phyloP scores from a whole-genome alignment of 2,888 invertebrate species.

The Pammene aurita region DNA sequence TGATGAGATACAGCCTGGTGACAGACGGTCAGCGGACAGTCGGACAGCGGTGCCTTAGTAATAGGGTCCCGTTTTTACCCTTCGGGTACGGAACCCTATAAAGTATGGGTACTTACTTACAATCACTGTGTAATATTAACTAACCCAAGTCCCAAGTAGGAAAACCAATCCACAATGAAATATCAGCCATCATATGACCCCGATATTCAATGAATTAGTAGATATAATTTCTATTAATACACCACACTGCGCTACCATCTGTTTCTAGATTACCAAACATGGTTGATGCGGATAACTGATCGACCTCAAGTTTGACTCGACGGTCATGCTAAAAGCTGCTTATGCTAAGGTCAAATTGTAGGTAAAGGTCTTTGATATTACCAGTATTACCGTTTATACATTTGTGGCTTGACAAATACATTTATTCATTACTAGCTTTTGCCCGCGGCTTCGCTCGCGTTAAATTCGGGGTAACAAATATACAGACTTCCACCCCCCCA shows the following conservation, averaged over 20 bases:
- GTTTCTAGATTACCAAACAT: slow-evolving; percentile 47
- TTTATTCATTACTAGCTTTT: no score
- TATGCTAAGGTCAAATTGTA: slow-evolving; percentile 53
- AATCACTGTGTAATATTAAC: no score
- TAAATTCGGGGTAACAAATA: no score
- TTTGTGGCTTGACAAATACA: slow-evolving; percentile 17
- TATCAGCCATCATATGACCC: not conserved
- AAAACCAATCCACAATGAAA: not conserved
- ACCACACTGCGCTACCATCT: slow-evolving; percentile 15
- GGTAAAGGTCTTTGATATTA: slow-evolving; percentile 53
- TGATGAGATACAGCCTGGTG: no score
- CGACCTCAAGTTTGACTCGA: slow-evolving; percentile 56
- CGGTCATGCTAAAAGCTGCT: slow-evolving; percentile 52
- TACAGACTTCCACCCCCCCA: no score
- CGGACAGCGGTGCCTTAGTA: no score
- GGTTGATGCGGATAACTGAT: slow-evolving; percentile 50
- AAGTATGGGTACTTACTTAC: no score
- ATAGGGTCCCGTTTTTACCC: no score
- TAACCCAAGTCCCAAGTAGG: no score
- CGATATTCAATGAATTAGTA: not conserved
- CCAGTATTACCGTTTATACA: slow-evolving; percentile 43
- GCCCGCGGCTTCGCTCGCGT: no score
- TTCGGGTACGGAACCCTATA: no score
- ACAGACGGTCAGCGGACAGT: no score
- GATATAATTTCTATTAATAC: slow-evolving; percentile 10